Base-by-base conservation (phyloP, 2,113 vertebrate genomes). In the Brevimyrus niger region DNA sequence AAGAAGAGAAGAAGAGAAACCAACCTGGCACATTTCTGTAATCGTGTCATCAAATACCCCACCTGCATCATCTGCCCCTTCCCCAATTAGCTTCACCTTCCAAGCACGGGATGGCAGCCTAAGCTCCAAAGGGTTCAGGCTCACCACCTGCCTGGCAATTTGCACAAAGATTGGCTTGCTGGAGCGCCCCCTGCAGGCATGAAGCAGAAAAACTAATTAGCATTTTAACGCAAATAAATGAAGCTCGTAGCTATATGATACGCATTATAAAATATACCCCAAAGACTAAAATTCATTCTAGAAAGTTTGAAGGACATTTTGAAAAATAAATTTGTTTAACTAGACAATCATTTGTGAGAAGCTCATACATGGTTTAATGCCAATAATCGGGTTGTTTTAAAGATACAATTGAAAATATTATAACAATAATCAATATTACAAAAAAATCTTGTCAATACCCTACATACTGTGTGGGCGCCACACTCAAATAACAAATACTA, bases 31-130 rank as follows among this genome's bases (percentile, higher is more conserved):
- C 96, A 97, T 96, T 90, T 97, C 96, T 0, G 96, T 97, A 89
- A 97, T 96, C 89, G 96, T 97, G 92, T 97, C 96, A 76, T 97
- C 96, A 91, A 97, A 97, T 89, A 97, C 96, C 35, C 96, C 96
- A 1, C 96, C 96, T 0, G 96, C 96, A n/a, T 97, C 96, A n/a
- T 97, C 96, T 0, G 96, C 96, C 46, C 96, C 96, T 92, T 97
- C 96, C 17, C 96, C 96, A 0, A 97, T 93, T 15, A 97, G 92
- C 91, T 97, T 96, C 80, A 97, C 96, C 93, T 97, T 97, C 96
- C 96, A 97, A 46, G 96, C 96, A 84, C 96, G 93, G 3, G 96
- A 97, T 2, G 96, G 96, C 80, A 97, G 94, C 65, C 96, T 94
- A 87, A 97, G 95, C 91, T 97, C 96, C 23, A 94, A 92, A 50